Evolutionary conservation across 2,113 vertebrate genomes (phyloP).

Genomic region (Salvelinus sp.): DNA sequence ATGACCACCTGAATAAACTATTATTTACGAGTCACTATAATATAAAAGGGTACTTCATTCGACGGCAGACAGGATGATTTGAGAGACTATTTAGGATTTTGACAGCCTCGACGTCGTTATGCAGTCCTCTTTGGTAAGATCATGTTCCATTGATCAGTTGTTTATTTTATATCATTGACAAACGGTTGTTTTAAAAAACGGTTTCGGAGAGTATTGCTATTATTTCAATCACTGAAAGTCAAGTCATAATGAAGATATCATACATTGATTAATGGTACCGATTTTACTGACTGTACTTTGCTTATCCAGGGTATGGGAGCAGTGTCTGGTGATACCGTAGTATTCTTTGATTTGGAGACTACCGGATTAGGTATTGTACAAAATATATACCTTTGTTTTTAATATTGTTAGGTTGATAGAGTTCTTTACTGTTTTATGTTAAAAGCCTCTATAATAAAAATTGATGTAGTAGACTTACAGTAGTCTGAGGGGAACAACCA

Average conservation of each 20-base stretch:
- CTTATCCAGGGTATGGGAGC: not conserved
- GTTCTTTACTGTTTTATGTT: not conserved
- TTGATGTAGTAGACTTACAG: too few relatives aligned
- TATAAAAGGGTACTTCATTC: not conserved
- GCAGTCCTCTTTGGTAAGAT: not conserved
- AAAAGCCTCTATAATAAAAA: not conserved
- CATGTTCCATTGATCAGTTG: not conserved
- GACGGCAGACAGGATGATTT: not conserved
- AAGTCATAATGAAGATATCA: not conserved
- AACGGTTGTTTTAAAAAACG: not conserved
- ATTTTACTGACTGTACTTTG: not conserved
- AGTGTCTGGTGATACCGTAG: not conserved
- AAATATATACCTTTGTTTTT: not conserved
- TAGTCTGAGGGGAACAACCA: too few relatives aligned
- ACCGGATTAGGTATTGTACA: slow-evolving; percentile 47
- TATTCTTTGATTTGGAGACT: slow-evolving; percentile 56
- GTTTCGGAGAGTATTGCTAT: not conserved
- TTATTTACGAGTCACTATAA: not conserved
- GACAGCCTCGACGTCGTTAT: not conserved
- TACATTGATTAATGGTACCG: not conserved
- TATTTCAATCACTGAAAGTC: not conserved
- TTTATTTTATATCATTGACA: not conserved
- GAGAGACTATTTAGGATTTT: not conserved
- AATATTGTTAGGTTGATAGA: not conserved
- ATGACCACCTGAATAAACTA: not conserved